A percentile compares a stretch with the other conserved stretches of the same genome.
phyloP scores from a whole-genome alignment of 2,113 vertebrate genomes.

The Gobiocypris rarus region DNA sequence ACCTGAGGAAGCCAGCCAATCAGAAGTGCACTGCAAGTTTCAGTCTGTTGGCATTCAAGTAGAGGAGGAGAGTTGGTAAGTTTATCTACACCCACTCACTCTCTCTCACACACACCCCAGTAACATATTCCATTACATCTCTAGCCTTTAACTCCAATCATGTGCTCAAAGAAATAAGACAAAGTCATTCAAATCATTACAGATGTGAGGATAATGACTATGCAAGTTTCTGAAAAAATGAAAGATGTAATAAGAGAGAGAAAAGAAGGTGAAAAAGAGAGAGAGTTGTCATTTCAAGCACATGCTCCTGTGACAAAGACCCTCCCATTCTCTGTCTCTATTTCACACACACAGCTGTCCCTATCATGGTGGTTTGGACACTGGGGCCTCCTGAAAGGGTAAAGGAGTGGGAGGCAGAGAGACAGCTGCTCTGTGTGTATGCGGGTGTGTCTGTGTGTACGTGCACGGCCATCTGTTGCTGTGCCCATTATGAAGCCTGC shows the following conservation, averaged over 20 bases:
- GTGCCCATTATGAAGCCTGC: conserved; percentile 45
- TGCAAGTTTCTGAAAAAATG: neutral
- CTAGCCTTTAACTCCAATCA: neutral
- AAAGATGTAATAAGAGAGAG: conserved; percentile 4
- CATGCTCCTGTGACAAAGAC: conserved; percentile 22
- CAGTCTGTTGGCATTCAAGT: conserved; percentile 96
- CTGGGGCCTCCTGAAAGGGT: conserved; percentile 41
- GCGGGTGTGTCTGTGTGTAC: conserved; percentile 45
- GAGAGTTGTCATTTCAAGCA: conserved; percentile 36
- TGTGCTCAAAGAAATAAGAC: neutral
- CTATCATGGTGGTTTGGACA: conserved; percentile 62
- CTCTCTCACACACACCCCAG: neutral
- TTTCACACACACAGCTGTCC: conserved; percentile 32
- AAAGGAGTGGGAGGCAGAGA: conserved; percentile 43
- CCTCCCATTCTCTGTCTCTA: neutral
- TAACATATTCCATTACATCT: neutral
- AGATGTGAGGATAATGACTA: neutral
- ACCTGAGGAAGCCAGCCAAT: conserved; percentile 82
- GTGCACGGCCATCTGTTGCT: conserved; percentile 48
- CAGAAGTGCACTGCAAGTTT: conserved; percentile 88
- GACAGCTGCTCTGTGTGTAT: conserved; percentile 57
- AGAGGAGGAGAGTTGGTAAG: conserved; percentile 93
- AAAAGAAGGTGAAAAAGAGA: conserved; percentile 2
- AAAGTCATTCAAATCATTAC: neutral
- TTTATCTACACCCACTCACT: conserved; percentile 11